Base-by-base conservation (phyloP, 2,888 invertebrate genomes). In the Tetramorium bicarinatum region DNA sequence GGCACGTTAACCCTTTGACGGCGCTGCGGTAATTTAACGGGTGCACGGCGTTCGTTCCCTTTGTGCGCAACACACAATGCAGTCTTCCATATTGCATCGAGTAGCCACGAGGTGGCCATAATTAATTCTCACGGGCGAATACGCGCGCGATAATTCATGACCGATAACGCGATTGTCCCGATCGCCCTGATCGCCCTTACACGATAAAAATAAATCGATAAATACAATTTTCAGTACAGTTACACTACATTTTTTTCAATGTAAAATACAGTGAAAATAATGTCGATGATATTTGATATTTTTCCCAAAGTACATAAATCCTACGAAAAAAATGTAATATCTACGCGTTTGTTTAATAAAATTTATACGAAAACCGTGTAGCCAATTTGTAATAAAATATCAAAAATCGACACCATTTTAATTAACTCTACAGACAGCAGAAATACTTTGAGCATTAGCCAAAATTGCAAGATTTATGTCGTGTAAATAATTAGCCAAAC, bases 51-150 rank as follows among this genome's bases (percentile, higher is more conserved):
- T 56, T 9, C 34, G 18, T 77, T 59, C 66, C 47, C 79, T 79
- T 79, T 79, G 79, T 79, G 38, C 59, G 18, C 69, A 29, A 4
- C 21, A 18, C 69, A 79, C 59, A 69, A 79, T 79, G 64, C 69
- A 79, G 47, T 79, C 69, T 69, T 71, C 69, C 38, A 79, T 69
- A 79, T 69, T 79, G 59, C 47, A 49, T 69, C 69, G 79, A 69
- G 59, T 79, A 59, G 49, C 69, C 79, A 79, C 47, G 79, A 79
- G 59, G 38, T 69, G 38, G 38, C 59, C 69, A 69, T 69, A 79
- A 79, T 79, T 79, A 79, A 79, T 79, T 79, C 79, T 79, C 69
- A 59, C 47, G 47, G 25, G 34, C 69, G 47, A 79, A 61, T 79
- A 79, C 59, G 47, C 47, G 69, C 13, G 49, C 79, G 59, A 69